Evolutionary conservation across 2,113 vertebrate species (phyloP).

Genomic region (Anarhynchus alexandrinus): DNA sequence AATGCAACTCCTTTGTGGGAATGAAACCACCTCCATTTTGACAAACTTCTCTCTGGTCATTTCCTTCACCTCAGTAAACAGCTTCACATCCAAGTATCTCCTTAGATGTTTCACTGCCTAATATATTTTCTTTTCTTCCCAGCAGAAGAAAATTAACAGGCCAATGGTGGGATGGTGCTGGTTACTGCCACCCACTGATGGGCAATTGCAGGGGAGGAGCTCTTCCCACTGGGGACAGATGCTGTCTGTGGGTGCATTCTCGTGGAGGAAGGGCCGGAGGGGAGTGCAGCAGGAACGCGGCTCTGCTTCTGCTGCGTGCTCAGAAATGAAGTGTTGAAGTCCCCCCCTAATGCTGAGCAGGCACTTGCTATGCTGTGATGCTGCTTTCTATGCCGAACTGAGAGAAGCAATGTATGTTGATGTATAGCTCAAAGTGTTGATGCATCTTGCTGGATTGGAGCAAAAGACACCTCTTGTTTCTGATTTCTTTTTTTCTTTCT

Average conservation of each 20-base stretch:
- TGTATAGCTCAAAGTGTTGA: not conserved
- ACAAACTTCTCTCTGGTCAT: not conserved
- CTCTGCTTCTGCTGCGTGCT: not conserved
- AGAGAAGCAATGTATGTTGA: not conserved
- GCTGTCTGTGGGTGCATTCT: not conserved
- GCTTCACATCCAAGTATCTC: not conserved
- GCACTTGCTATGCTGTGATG: not conserved
- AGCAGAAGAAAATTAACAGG: not conserved
- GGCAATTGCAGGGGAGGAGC: accelerated
- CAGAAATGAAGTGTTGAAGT: not conserved
- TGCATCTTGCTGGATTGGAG: not conserved
- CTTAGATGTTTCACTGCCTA: not conserved
- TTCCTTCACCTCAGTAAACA: not conserved
- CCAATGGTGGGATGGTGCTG: not conserved
- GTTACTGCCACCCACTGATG: not conserved
- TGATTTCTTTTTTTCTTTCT: not conserved
- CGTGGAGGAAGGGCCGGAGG: not conserved
- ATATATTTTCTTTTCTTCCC: not conserved
- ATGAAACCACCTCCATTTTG: not conserved
- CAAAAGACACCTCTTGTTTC: not conserved
- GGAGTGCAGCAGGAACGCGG: not conserved
- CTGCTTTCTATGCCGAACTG: not conserved
- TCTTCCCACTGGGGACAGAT: accelerated
- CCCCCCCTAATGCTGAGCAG: not conserved
- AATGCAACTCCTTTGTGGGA: not conserved